These are phyloP conservation scores for Aethina tumida DNA, from an alignment of 1,140 invertebrate genomes.

Conservation along the genomic window DNA sequence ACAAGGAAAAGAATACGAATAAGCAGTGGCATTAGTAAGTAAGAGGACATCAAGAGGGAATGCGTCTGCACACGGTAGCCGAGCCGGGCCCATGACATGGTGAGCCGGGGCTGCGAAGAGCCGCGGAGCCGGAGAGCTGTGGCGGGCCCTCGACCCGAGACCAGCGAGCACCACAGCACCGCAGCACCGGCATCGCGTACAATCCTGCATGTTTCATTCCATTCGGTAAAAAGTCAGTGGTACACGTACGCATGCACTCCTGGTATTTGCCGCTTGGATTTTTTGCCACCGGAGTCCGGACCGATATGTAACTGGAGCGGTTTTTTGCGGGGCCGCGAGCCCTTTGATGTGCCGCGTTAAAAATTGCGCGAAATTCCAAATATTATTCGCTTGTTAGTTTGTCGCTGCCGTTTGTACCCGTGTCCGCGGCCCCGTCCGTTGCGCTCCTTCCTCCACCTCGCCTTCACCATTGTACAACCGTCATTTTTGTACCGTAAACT, in stretches of 20 bases:
- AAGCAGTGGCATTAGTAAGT: too few species aligned
- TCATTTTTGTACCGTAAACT: constrained; percentile 11
- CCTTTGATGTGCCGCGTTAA: constrained; percentile 36
- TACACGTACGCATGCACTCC: constrained; percentile 28
- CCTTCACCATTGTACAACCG: constrained; percentile 9
- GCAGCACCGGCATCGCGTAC: constrained; percentile 14
- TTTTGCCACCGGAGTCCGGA: constrained; percentile 26
- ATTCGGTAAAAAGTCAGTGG: constrained; percentile 27
- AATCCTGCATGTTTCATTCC: constrained; percentile 30
- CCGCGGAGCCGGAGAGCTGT: not conserved
- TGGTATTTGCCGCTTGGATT: constrained; percentile 26
- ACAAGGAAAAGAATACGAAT: too few species aligned
- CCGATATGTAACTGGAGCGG: constrained; percentile 35
- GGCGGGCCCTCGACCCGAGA: not conserved
- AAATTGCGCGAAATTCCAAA: constrained; percentile 38
- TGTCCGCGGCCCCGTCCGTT: too few species aligned
- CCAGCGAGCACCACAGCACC: constrained; percentile 3
- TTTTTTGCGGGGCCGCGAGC: constrained; percentile 21
- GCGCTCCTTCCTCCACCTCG: constrained; percentile 10
- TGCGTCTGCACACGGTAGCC: too few species aligned
- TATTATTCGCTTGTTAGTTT: constrained; percentile 35
- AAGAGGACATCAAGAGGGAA: too few species aligned
- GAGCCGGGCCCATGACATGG: too few species aligned
- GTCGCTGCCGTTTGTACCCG: constrained; percentile 24
- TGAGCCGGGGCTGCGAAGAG: too few species aligned